A percentile compares a stretch with the other conserved stretches of the same genome.
Conservation (phyloP, 2,888 invertebrate species). For the Chymomyza procnemis region DNA sequence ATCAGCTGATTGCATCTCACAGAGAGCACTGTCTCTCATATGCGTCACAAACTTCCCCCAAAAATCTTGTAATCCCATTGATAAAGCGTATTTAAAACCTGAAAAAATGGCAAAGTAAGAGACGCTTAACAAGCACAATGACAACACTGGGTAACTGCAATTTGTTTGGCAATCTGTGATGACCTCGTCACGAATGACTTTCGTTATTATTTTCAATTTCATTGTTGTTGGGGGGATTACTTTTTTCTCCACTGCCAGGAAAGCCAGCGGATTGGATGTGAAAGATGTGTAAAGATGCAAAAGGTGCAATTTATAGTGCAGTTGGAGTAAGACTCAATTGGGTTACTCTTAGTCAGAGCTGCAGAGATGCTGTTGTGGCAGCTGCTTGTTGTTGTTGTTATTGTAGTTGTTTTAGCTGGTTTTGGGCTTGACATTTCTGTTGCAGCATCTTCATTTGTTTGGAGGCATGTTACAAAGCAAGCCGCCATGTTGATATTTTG, state of each 20-base stretch:
- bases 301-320: slow-evolving; percentile 28
- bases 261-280: too few relatives aligned
- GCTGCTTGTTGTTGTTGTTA: too few relatives aligned
- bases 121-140: slow-evolving; percentile 31
- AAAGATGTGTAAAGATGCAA: not conserved
- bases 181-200: slow-evolving; percentile 76
- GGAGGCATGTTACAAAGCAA: slow-evolving; percentile 43
- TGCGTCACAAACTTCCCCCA: slow-evolving; percentile 30
- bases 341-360: not conserved
- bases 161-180: slow-evolving; percentile 66
- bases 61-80: not conserved
- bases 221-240: slow-evolving; percentile 31
- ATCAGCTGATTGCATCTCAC: too few relatives aligned
- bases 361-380: slow-evolving; percentile 24
- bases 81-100: not conserved
- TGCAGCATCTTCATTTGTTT: slow-evolving; percentile 58
- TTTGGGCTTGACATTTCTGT: slow-evolving; percentile 37
- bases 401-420: slow-evolving; percentile 12
- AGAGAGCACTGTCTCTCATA: too few relatives aligned
- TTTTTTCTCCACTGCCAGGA: slow-evolving; percentile 20
- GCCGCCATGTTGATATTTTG: slow-evolving; percentile 30
- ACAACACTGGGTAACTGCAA: slow-evolving; percentile 53
- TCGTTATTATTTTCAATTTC: slow-evolving; percentile 66
- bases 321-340: slow-evolving; percentile 7
- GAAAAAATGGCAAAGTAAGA: not conserved